Conservation (phyloP, 1,140 invertebrate species). For the Sycophila sp. region DNA sequence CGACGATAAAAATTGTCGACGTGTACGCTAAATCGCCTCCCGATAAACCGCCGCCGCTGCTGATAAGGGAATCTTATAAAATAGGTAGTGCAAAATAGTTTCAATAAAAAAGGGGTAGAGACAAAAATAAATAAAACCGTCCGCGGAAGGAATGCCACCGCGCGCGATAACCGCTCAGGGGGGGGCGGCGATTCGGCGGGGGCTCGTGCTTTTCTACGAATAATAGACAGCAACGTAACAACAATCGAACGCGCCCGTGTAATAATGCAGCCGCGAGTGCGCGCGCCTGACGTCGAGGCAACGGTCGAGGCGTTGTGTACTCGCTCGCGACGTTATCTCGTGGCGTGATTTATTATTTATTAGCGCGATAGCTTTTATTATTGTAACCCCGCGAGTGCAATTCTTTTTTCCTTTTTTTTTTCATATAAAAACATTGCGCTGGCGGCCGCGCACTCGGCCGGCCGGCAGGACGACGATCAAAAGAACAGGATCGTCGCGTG, state of each 20-base stretch:
- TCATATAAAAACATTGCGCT: too few relatives aligned
- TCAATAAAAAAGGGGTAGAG: background rate
- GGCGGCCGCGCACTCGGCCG: background rate
- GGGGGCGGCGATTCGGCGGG: too few relatives aligned
- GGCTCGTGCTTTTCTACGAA: too few relatives aligned
- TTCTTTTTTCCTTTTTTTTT: too few relatives aligned
- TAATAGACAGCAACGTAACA: too few relatives aligned
- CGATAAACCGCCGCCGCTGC: conserved; percentile 26
- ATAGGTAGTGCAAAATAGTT: conserved; percentile 2
- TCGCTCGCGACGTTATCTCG: conserved; percentile 52
- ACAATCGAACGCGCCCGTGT: conserved; percentile 17
- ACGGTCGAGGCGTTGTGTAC: too few relatives aligned
- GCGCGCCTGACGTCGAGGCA: conserved; percentile 21
- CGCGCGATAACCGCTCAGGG: too few relatives aligned
- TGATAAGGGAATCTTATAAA: conserved; percentile 38
- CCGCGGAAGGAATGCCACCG: too few relatives aligned
- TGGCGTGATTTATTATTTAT: conserved; percentile 62
- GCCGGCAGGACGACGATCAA: background rate
- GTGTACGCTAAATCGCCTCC: conserved; percentile 7
- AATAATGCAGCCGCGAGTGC: conserved; percentile 6
- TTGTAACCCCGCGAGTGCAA: conserved; percentile 57
- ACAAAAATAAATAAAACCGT: too few relatives aligned
- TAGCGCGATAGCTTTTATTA: conserved; percentile 62
- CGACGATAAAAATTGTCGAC: conserved; percentile 35
- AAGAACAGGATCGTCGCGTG: too few relatives aligned